Base-by-base conservation (phyloP, 2,888 invertebrate genomes). In the Ceraclea dissimilis region DNA sequence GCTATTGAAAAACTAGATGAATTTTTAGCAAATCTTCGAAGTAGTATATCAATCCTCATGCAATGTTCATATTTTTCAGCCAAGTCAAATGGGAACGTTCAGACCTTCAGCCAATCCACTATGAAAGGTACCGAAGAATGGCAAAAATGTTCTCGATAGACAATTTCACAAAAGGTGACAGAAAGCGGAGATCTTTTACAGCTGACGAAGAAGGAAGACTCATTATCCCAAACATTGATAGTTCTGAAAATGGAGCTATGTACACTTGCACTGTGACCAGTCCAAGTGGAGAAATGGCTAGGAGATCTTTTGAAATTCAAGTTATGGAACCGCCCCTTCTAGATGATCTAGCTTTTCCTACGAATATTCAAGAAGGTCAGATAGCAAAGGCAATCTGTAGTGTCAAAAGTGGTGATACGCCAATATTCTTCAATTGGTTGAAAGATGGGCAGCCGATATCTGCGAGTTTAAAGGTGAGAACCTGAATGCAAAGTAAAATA, bases 341-440 rank as follows among this genome's bases (percentile, higher is more conserved):
- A 65, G 90, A 91, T 68, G 86, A 90, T 51, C 84, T 94, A 66
- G 78, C 82, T 31, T 85, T 93, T 64, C 90, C 91, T 0, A 82
- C 83, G 53, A 88, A 87, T 67, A 77, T 90, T 0, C 88, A 89
- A 70, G 86, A 93, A 74, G 88, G 90, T 48, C 86, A 91, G 68
- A 79, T 92, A 63, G 88, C 88, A 22, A 86, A 91, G 70, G 88
- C 92, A 49, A 88, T 91, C 49, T 90, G 90, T 67, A 86, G 86
- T 64, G 83, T 90, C 1, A 83, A 85, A 48, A 78, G 82, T 51
- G 85, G 85, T 10, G 85, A 85, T 68, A 72, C 84, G 72, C 85
- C 85, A 46, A 83, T 85, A 64, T 83, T 83, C 71, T 85, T 85
- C 66, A 79, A 82, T 59, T 85, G 85, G 85, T 71, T 82, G 64